Base-by-base conservation (phyloP, 2,888 invertebrate species). In the Spisula solida region DNA sequence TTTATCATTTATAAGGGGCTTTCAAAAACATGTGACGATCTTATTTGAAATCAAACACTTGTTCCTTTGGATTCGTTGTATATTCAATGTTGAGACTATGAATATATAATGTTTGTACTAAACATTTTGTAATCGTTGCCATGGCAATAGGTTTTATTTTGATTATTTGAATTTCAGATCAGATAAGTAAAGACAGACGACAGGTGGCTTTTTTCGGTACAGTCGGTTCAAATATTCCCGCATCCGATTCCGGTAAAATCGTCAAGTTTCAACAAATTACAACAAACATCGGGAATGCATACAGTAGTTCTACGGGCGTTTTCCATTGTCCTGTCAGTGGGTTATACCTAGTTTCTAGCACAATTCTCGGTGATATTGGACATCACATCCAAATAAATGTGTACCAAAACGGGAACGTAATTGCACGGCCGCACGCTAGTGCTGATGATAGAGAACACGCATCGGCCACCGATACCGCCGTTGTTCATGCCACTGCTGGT, bases 271-370 rank as follows among this genome's bases (percentile, higher is more conserved):
- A 55, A 20, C 25, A 31, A 8, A 56, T 81, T 10, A 81, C 81
- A 34, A 81, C 81, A 12, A 81, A 81, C 31, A 81, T 81, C 31
- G 81, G 81, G 8, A 81, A 81, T 34, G 81, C 5, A n/a, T n/a
- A n/a, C n/a, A n/a, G n/a, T n/a, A n/a, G n/a, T n/a, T n/a, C n/a
- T n/a, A n/a, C n/a, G n/a, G 81, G 81, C 14, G 51, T 81, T 6
- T 81, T 81, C 31, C 81, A 34, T 18, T 81, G 81, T 20, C 81
- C 81, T 0, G 55, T 81, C 18, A 31, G 48, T 56, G 81, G 81
- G n/a, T 16, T 81, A 10, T 81, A 81, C 56, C 34, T 81, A 14
- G 14, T 81, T 81, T 56, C 81, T 16, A 12, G 56, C 12, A 55
- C 29, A 2, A 29, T 56, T 8, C 31, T 81, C 29, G 81, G 81